These are phyloP conservation scores for Cryptosula pallasiana DNA, from an alignment of 2,888 invertebrate species.

Conservation along the genomic window DNA sequence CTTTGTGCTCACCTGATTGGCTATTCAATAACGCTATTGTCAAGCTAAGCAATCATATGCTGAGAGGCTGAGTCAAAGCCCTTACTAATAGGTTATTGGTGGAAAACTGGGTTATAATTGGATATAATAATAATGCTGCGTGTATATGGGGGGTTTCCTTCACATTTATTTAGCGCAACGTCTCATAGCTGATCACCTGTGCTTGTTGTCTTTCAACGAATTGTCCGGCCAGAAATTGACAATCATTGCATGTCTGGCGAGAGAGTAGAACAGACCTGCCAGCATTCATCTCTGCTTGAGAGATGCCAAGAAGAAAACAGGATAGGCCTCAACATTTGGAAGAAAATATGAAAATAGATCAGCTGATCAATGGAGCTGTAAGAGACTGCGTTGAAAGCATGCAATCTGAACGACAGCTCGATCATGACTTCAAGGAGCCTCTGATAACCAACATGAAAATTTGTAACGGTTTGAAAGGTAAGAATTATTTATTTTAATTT, in stretches of 20 bases:
- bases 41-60: too few species aligned
- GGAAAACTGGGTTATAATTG: background rate
- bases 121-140: background rate
- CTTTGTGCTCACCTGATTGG: too few species aligned
- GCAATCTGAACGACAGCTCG: background rate
- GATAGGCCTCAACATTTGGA: slow-evolving; percentile 21
- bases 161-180: background rate
- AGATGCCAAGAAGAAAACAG: slow-evolving; percentile 23
- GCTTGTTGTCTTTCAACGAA: background rate
- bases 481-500: too few species aligned
- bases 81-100: background rate
- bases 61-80: background rate
- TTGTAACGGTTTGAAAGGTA: too few species aligned
- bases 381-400: background rate
- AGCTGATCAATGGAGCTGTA: background rate
- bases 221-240: background rate
- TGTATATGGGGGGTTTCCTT: background rate
- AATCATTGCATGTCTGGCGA: too few species aligned
- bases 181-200: background rate
- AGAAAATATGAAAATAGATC: slow-evolving; percentile 8
- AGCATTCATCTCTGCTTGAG: background rate
- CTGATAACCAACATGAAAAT: too few species aligned
- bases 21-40: too few species aligned
- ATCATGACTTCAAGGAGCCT: background rate
- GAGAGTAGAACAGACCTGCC: background rate